Conservation (phyloP, 2,797 vertebrate genomes). For the Propithecus perrieri region DNA sequence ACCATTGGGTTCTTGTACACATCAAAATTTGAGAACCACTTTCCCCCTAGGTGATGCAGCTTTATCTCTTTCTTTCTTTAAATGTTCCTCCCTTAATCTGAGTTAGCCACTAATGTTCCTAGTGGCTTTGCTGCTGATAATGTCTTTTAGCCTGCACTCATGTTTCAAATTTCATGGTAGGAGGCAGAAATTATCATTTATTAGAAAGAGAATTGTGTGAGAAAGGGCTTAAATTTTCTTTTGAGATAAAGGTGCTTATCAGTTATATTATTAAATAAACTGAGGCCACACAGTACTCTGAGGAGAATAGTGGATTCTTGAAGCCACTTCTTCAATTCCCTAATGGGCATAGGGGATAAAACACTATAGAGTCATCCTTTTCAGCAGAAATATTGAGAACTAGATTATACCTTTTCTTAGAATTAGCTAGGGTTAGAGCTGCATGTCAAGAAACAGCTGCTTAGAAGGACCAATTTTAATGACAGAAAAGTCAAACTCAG, state of each 20-base stretch:
- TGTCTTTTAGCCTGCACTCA: no score
- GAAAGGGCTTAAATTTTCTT: no score
- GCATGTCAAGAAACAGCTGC: background rate
- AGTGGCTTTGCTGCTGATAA: no score
- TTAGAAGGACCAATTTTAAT: background rate
- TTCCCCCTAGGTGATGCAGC: no score
- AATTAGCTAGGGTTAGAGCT: background rate
- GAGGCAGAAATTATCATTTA: no score
- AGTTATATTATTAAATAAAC: background rate
- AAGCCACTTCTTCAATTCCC: background rate
- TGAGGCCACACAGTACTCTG: background rate
- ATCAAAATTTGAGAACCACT: no score
- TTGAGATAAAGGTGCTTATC: background rate
- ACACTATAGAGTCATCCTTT: background rate
- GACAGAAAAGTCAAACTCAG: background rate
- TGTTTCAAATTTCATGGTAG: no score
- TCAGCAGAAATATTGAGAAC: background rate
- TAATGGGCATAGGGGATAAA: background rate
- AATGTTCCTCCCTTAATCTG: no score
- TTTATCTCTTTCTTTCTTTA: no score
- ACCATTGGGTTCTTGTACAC: background rate
- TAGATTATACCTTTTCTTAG: background rate
- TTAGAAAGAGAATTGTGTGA: no score
- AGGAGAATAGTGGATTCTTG: background rate
- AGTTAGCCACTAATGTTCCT: no score